Evolutionary conservation across 1,140 invertebrate species (phyloP), one percentile per base, ranked within the genome.

Genomic region (Notospermus geniculatus): DNA sequence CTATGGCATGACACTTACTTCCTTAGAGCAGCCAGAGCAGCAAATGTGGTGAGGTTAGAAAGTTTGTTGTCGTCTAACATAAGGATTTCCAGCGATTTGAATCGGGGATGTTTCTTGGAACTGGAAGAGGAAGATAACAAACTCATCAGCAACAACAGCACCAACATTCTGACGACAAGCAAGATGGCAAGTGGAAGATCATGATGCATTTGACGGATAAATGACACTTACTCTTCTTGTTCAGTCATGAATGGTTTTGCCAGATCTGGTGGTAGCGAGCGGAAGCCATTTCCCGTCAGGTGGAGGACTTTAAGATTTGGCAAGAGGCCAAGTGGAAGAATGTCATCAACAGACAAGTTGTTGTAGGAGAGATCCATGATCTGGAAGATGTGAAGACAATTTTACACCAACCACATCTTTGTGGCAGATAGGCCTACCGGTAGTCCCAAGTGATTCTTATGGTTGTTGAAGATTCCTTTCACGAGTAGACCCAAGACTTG

Each of bases 341-440:
- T 60, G 54, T 81, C 80, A 23, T 76, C 73, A 27, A 71, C 67
- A 17, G 74, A 75, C 5, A 81, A 64, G 61, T 79, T 81, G 63
- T 81, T 81, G 68, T 78, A 81, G 1, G 80, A 81, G 28, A 81
- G 55, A 68, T 81, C 78, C 45, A 81, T 55, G 39, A 78, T 69
- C 78, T 80, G 63, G n/a, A 69, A 69, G n/a, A n/a, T n/a, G n/a
- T n/a, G n/a, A n/a, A n/a, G n/a, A n/a, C n/a, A n/a, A n/a, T n/a
- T n/a, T n/a, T n/a, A n/a, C n/a, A n/a, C n/a, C n/a, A n/a, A n/a
- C n/a, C n/a, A n/a, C n/a, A n/a, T n/a, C n/a, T n/a, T n/a, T n/a
- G n/a, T n/a, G n/a, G n/a, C n/a, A n/a, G n/a, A n/a, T n/a, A n/a
- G n/a, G n/a, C n/a, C n/a, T n/a, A n/a, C n/a, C n/a, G n/a, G n/a